Conservation (phyloP, 2,797 vertebrate genomes). For the Yasuhikotakia modesta region DNA sequence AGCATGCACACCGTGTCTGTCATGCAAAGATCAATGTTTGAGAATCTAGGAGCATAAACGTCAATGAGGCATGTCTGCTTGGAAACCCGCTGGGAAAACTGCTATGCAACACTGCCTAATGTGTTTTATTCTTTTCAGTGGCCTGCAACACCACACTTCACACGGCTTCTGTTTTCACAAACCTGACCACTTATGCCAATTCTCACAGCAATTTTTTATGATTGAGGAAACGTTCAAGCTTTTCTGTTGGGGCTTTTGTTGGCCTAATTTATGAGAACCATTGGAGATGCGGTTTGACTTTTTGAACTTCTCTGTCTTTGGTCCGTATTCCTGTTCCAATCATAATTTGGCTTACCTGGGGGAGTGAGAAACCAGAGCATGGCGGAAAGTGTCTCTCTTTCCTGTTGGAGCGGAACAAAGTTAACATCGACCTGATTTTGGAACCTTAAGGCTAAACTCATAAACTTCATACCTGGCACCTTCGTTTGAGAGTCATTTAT, state of each 20-base stretch:
- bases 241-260: conserved; percentile 39
- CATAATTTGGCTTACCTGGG: conserved; percentile 32
- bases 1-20: conserved; percentile 48
- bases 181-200: conserved; percentile 31
- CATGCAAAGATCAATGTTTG: conserved; percentile 40
- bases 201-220: conserved; percentile 33
- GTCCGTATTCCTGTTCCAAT: conserved; percentile 25
- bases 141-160: conserved; percentile 31
- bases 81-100: conserved; percentile 23
- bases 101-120: conserved; percentile 36
- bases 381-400: conserved; percentile 39
- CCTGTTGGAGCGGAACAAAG: conserved; percentile 38
- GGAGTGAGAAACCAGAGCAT: conserved; percentile 42
- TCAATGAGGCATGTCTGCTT: conserved; percentile 47
- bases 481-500: conserved; percentile 32
- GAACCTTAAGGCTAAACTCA: conserved; percentile 30
- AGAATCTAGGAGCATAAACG: conserved; percentile 36
- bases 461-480: conserved; percentile 47
- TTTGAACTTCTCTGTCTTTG: conserved; percentile 32
- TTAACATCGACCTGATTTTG: conserved; percentile 46
- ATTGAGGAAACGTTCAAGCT: conserved; percentile 25
- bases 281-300: not conserved
- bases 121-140: conserved; percentile 27
- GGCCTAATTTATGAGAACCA: conserved; percentile 31
- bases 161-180: conserved; percentile 35